Evolutionary conservation across 2,113 vertebrate species (phyloP).

Genomic region (Onychorhynchus coronatus): DNA sequence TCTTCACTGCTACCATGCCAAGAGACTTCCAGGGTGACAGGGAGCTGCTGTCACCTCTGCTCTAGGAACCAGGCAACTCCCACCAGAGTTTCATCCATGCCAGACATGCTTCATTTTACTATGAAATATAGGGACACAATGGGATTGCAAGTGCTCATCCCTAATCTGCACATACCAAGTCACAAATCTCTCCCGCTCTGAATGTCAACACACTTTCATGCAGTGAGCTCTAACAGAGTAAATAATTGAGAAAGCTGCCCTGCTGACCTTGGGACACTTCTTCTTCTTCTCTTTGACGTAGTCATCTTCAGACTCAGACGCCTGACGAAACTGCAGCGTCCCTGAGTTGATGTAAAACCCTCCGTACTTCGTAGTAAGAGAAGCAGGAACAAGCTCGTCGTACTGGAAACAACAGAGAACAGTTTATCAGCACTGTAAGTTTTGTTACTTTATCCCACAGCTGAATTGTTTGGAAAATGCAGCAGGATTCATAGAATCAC

Average conservation of each 20-base stretch:
- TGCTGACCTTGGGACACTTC: slow-evolving; percentile 81
- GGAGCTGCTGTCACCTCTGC: neutral
- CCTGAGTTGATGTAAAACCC: slow-evolving; percentile 97
- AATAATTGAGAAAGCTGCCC: neutral
- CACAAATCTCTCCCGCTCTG: neutral
- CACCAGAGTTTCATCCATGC: neutral
- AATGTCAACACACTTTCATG: neutral
- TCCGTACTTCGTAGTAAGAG: slow-evolving; percentile 89
- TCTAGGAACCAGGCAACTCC: neutral
- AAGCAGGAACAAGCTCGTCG: slow-evolving; percentile 92
- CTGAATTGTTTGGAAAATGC: neutral
- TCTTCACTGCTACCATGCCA: neutral
- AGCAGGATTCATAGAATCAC: neutral
- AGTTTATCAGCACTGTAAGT: neutral
- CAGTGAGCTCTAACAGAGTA: neutral
- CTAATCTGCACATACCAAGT: neutral
- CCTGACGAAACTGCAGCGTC: slow-evolving; percentile 86
- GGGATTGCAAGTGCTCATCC: neutral
- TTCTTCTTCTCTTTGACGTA: slow-evolving; percentile 79
- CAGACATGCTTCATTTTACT: neutral
- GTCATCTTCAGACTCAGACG: slow-evolving; percentile 85
- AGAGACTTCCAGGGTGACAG: neutral
- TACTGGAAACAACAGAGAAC: slow-evolving; percentile 76
- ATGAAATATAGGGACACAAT: neutral
- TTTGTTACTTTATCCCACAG: neutral